A percentile compares a stretch with the other conserved stretches of the same genome.
These are phyloP conservation scores for Hippocampus zosterae DNA, from an alignment of 2,113 vertebrate genomes.

Conservation along the genomic window DNA sequence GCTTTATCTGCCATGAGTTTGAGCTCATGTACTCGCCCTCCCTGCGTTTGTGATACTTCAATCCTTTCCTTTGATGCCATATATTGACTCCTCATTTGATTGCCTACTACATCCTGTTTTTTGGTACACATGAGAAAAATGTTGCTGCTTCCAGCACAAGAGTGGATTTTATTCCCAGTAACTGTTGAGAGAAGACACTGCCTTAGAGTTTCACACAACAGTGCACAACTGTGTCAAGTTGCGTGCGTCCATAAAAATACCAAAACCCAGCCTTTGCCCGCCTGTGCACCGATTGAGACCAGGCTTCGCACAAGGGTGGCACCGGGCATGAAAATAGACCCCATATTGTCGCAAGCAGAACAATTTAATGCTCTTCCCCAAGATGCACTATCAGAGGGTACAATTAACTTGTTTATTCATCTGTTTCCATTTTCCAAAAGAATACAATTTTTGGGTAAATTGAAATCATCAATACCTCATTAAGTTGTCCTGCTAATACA, in stretches of 20 bases:
- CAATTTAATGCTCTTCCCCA: too few relatives aligned
- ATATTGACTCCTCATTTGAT: background rate
- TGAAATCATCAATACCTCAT: background rate
- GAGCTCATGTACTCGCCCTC: conserved; percentile 10
- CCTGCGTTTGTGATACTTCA: conserved; percentile 16
- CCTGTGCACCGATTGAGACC: too few relatives aligned
- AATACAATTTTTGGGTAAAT: background rate
- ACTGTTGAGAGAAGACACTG: too few relatives aligned
- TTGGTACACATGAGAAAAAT: background rate
- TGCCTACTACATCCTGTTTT: background rate
- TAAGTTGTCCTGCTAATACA: background rate
- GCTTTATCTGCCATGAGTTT: conserved; percentile 22
- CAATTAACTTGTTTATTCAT: background rate
- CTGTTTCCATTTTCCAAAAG: background rate
- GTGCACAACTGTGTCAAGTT: too few relatives aligned
- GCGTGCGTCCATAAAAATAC: too few relatives aligned
- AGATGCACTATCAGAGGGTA: too few relatives aligned
- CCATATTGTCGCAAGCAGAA: too few relatives aligned
- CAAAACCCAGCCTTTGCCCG: too few relatives aligned
- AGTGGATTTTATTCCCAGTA: too few relatives aligned
- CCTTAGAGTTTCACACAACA: too few relatives aligned
- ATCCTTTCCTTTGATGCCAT: conserved; percentile 13
- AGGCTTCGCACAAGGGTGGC: too few relatives aligned
- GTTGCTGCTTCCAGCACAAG: background rate
- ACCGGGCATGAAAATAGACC: too few relatives aligned